Evolutionary conservation across 2,113 vertebrate genomes (phyloP).

Genomic region (Sorex araneus): DNA sequence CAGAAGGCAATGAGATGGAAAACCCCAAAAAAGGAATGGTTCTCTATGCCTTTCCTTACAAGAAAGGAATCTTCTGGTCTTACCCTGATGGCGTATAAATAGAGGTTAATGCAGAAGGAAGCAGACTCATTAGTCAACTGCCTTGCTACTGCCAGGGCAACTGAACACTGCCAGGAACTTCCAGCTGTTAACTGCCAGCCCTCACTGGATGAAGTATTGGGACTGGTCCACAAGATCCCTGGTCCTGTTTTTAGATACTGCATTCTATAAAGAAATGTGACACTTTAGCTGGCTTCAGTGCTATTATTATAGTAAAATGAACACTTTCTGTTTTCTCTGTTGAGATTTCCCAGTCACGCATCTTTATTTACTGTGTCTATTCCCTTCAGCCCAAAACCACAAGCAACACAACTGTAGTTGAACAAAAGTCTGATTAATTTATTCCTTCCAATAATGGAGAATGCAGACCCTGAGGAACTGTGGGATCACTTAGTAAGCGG

Average conservation of each 20-base stretch:
- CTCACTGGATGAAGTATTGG: neutral
- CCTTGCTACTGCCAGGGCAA: neutral
- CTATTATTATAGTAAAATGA: slow-evolving; percentile 7
- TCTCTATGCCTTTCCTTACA: slow-evolving; percentile 11
- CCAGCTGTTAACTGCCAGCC: neutral
- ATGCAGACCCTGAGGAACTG: neutral
- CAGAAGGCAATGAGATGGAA: neutral
- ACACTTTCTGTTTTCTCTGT: too few relatives aligned
- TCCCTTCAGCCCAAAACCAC: neutral
- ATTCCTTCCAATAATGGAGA: neutral
- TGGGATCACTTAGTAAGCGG: neutral
- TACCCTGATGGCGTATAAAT: neutral
- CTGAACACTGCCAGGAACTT: neutral
- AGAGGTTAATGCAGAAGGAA: neutral
- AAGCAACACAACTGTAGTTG: neutral
- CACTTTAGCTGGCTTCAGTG: neutral
- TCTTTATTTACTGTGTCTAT: neutral
- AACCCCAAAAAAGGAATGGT: neutral
- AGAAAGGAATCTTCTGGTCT: slow-evolving; percentile 1
- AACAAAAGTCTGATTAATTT: slow-evolving; percentile 22
- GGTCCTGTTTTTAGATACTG: neutral
- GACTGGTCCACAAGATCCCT: neutral
- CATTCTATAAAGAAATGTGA: slow-evolving; percentile 44
- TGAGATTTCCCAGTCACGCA: too few relatives aligned
- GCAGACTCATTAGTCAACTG: neutral